Evolutionary conservation across 2,888 invertebrate species (phyloP), one percentile per base, ranked within the genome.

Genomic region (Sarcophaga rosellei): DNA sequence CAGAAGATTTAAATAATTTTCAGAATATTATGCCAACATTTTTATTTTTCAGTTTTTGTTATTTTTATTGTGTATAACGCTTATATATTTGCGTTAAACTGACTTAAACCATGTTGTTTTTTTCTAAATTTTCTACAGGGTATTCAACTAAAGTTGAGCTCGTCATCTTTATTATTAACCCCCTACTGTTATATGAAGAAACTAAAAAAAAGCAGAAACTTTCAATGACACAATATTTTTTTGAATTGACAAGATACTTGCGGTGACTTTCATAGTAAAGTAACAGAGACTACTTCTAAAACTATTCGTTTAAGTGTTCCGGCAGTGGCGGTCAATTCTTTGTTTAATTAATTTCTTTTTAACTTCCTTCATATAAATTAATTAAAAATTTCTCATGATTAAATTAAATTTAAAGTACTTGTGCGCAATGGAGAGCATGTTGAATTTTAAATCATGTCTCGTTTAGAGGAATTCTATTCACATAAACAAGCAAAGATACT

Each of bases 281-380:
- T 21, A 65, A 20, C 35, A 35, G 35, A 35, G 35, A 35, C 35
- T 35, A 35, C 35, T 35, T 35, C 8, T 35, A 10, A 35, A 35
- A 35, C 10, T 35, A 35, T 35, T 35, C 10, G 35, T 35, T 35
- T 35, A 35, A 35, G 35, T 35, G 2, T 35, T 1, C 8, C 8
- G 0, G 2, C 35, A 35, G 35, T 10, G 61, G 59, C 77, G 61
- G 69, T 68, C 68, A 59, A 69, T 59, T 44, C 77, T 77, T 77
- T 77, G 77, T 77, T 44, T 47, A 77, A 77, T 77, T 77, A 77
- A 77, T 69, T 77, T 45, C 68, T 59, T 69, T 61, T 77, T 47
- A 17, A 47, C 77, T 35, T 35, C 35, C 35, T 35, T 35, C 35
- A 35, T 10, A 62, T 69, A 69, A 69, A 77, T 77, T 77, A 61